Evolutionary conservation across 2,113 vertebrate genomes (phyloP), one percentile per base, ranked within the genome.

Genomic region (Trachemys scripta): DNA sequence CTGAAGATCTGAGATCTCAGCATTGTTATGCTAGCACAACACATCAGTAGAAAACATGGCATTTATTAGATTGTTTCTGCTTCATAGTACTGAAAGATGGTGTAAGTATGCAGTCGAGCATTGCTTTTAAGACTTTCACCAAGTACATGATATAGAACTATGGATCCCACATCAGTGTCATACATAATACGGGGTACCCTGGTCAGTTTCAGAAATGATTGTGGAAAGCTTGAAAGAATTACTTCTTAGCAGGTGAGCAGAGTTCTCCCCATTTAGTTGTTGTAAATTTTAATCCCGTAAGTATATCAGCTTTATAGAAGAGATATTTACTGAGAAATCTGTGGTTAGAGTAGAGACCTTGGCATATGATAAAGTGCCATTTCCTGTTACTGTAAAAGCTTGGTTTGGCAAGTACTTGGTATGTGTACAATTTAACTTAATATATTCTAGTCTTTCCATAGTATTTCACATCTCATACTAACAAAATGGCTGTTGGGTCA

Each of bases 291-390:
- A 97, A 95, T 95, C 91, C 91, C 2, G 0, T 90, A 93, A 94
- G 57, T 69, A 83, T 81, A 72, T 96, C 91, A 25, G 56, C 12
- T 6, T 92, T 94, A 90, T 79, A 93, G 90, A 92, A 87, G 83
- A 85, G 59, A 92, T 88, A 90, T 89, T 95, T 96, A 94, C 96
- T 86, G 92, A 96, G 88, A 88, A 95, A 87, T 31, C 91, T 72
- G 62, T 76, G 80, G 57, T 80, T 89, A 94, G 10, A 2, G n/a
- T 45, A 59, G 89, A 83, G 82, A 78, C 84, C 90, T 94, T 96
- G 95, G 84, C 76, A 82, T 35, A 12, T 3, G 13, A 57, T 29
- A 88, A 80, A 38, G 57, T 91, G 87, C 87, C 94, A 42, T 84
- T 90, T 88, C 93, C 54, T 3, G 16, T 92, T 95, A 81, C 51